phyloP scores from a whole-genome alignment of 2,888 invertebrate genomes.

The Ochropleura leucogaster region DNA sequence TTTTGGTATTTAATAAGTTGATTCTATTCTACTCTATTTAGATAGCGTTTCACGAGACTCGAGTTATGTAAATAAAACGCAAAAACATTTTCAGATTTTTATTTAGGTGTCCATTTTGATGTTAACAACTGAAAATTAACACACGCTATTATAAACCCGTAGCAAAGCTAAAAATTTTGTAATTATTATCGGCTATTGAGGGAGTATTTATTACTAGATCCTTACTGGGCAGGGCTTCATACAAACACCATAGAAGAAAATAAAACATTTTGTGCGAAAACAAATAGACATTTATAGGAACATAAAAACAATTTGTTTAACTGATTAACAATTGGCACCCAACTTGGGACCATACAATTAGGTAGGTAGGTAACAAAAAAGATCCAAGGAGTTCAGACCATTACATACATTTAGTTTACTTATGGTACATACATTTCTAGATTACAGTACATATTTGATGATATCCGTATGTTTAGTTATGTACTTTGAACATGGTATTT shows the following conservation, averaged over 20 bases:
- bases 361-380: slow-evolving; percentile 41
- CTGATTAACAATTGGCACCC: slow-evolving; percentile 42
- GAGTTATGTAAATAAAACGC: slow-evolving; percentile 54
- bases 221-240: slow-evolving; percentile 69
- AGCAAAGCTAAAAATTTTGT: slow-evolving; percentile 87
- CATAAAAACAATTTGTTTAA: slow-evolving; percentile 40
- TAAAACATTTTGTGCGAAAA: slow-evolving; percentile 74
- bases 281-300: slow-evolving; percentile 61
- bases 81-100: slow-evolving; percentile 79
- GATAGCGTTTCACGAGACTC: too few relatives aligned
- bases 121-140: slow-evolving; percentile 86
- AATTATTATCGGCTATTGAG: slow-evolving; percentile 76
- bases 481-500: slow-evolving; percentile 27
- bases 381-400: slow-evolving; percentile 40
- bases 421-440: slow-evolving; percentile 58
- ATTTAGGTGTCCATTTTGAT: slow-evolving; percentile 87
- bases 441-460: slow-evolving; percentile 53
- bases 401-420: slow-evolving; percentile 41
- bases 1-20: too few relatives aligned
- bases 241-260: slow-evolving; percentile 54
- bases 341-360: slow-evolving; percentile 28
- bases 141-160: slow-evolving; percentile 87
- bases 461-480: slow-evolving; percentile 32
- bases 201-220: slow-evolving; percentile 71
- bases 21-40: too few relatives aligned